A percentile compares a stretch with the other conserved stretches of the same genome.
phyloP scores from a whole-genome alignment of 2,113 vertebrate species.

The Mirza zaza region DNA sequence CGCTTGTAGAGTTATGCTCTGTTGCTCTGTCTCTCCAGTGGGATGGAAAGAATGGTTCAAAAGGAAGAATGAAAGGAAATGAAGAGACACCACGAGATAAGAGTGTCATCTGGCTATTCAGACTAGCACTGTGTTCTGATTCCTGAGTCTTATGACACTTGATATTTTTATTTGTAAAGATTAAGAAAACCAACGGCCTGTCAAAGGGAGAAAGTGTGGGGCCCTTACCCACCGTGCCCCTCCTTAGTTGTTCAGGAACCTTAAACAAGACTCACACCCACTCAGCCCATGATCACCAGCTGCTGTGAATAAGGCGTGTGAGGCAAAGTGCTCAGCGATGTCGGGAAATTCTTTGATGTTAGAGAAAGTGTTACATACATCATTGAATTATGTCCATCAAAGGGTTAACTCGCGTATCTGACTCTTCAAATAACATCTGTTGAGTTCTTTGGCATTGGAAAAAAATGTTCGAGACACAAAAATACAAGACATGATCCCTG shows the following conservation, averaged over 20 bases:
- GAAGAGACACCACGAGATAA: not conserved
- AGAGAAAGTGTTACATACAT: no score
- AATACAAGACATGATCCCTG: not conserved
- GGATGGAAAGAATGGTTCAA: not conserved
- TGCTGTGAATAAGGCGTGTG: rapidly evolving
- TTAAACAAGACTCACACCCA: not conserved
- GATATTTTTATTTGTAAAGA: not conserved
- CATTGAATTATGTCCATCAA: not conserved
- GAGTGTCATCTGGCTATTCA: not conserved
- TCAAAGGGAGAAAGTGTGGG: rapidly evolving
- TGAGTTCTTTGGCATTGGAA: no score
- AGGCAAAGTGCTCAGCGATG: no score
- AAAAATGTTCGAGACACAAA: not conserved
- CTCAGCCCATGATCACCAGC: not conserved
- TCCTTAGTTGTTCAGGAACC: not conserved
- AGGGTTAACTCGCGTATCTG: not conserved
- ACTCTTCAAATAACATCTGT: not conserved
- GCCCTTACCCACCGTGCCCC: no score
- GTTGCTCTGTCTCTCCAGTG: not conserved
- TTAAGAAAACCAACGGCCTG: not conserved
- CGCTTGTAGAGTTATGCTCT: not conserved
- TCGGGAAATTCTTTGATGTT: no score
- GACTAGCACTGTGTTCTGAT: not conserved
- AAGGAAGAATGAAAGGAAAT: not conserved
- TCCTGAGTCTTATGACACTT: not conserved